Percentiles rank a stretch among this genome's conserved stretches.
Evolutionary conservation across 2,113 vertebrate genomes (phyloP).

Genomic region (Progne subis): DNA sequence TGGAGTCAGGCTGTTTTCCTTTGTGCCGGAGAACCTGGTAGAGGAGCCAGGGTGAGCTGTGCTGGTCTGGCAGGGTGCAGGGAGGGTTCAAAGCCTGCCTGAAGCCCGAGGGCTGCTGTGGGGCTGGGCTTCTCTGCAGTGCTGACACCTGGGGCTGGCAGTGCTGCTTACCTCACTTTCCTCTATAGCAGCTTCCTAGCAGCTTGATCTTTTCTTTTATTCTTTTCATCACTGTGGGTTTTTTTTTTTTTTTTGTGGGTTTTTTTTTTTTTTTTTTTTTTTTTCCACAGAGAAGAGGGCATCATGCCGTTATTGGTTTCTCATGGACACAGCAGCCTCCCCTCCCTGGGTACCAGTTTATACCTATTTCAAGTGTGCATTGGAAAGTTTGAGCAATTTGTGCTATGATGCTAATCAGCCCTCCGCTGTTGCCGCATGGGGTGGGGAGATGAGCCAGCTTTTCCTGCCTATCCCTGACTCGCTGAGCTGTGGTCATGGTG

Average conservation of each 20-base stretch:
- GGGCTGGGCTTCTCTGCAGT: fast-evolving
- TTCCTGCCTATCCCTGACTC: not conserved
- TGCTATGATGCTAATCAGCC: not conserved
- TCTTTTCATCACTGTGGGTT: not conserved
- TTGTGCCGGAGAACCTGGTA: not conserved
- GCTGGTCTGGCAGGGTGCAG: not conserved
- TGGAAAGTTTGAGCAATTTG: constrained; percentile 21
- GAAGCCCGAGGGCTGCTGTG: fast-evolving
- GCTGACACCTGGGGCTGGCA: not conserved
- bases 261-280: not conserved
- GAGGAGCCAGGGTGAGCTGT: not conserved
- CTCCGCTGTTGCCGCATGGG: fast-evolving
- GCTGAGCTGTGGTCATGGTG: fast-evolving
- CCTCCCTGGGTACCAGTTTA: fast-evolving
- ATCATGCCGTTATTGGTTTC: not conserved
- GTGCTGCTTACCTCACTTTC: not conserved
- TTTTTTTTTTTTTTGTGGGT: not conserved
- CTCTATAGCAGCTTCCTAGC: not conserved
- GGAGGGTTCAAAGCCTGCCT: not conserved
- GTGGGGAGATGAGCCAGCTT: constrained; percentile 7
- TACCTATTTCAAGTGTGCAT: fast-evolving
- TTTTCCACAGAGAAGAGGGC: not conserved
- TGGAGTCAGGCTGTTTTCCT: not conserved
- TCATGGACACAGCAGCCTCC: fast-evolving
- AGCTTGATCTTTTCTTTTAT: not conserved